Base-by-base conservation (phyloP, 2,888 invertebrate genomes). In the Drosophila recens region DNA sequence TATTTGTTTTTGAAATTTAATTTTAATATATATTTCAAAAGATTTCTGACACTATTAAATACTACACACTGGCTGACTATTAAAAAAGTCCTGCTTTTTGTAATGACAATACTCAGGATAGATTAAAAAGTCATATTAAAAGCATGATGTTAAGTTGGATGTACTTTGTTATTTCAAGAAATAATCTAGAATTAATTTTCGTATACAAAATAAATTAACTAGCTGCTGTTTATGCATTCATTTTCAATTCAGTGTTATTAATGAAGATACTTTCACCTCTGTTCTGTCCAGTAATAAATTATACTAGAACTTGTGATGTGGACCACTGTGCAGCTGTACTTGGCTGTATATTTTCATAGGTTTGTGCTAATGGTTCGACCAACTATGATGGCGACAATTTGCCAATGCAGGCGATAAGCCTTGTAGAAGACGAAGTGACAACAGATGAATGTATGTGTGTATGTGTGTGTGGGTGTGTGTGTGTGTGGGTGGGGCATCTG, bases 381-480 rank as follows among this genome's bases (percentile, higher is more conserved):
- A 56, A 43, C 76, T 79, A 89, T 79, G 79, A 82, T 70, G 85
- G 88, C 88, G 84, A 84, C 90, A 84, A 84, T 84, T 89, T 89
- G 89, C 82, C 89, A 84, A 84, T 84, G 88, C 85, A 79, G 58
- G 89, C 65, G 84, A 89, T 84, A 84, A 84, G 87, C 72, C 69
- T 62, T 38, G 48, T 58, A 23, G 58, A 33, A 58, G 68, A 33
- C n/a, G 51, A 15, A 48, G 59, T 20, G 58, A 57, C 51, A 57
- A 67, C 59, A 56, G 56, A 11, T 63, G 58, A 73, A 54, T 42
- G 56, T 48, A 42, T 30, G 43, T 49, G 33, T 46, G 43, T 11
- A 38, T 46, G 43, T 11, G 36, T 9, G 61, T 38, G 42, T 15
- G 30, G 9, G 36, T 15, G 20, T 69, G 59, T 2, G 5, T 5